Evolutionary conservation across 2,888 invertebrate genomes (phyloP).

Genomic region (Petrolisthes manimaculis): DNA sequence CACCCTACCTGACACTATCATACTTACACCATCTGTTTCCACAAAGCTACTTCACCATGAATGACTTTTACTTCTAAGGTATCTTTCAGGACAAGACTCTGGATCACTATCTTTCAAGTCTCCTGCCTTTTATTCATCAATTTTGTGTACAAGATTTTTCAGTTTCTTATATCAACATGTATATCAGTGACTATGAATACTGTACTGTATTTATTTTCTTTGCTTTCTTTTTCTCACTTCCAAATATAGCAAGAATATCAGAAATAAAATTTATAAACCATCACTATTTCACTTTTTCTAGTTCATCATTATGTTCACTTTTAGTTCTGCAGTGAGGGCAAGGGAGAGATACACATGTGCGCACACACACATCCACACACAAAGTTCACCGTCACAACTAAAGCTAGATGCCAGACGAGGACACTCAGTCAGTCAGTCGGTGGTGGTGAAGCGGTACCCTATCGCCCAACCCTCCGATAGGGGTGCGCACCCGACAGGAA

Average conservation of each 20-base stretch:
- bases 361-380: conserved; percentile 5
- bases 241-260: too few species aligned
- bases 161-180: too few species aligned
- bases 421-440: conserved; percentile 45
- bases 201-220: too few species aligned
- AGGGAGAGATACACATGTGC: background rate
- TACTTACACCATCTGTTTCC: too few species aligned
- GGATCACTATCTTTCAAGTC: background rate
- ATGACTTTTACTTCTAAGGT: too few species aligned
- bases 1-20: too few species aligned
- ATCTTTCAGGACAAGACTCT: background rate
- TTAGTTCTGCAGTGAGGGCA: background rate
- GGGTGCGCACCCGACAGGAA: conserved; percentile 60
- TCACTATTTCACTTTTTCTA: conserved; percentile 34
- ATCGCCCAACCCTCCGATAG: conserved; percentile 55
- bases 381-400: conserved; percentile 24
- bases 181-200: too few species aligned
- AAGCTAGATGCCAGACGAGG: conserved; percentile 20
- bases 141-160: too few species aligned
- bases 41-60: too few species aligned
- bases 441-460: conserved; percentile 13
- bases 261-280: background rate
- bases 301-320: background rate
- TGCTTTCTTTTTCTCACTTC: too few species aligned
- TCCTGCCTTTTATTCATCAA: background rate